Evolutionary conservation across 1,140 invertebrate genomes (phyloP), one percentile per base, ranked within the genome.

Genomic region (Drosophila biarmipes): DNA sequence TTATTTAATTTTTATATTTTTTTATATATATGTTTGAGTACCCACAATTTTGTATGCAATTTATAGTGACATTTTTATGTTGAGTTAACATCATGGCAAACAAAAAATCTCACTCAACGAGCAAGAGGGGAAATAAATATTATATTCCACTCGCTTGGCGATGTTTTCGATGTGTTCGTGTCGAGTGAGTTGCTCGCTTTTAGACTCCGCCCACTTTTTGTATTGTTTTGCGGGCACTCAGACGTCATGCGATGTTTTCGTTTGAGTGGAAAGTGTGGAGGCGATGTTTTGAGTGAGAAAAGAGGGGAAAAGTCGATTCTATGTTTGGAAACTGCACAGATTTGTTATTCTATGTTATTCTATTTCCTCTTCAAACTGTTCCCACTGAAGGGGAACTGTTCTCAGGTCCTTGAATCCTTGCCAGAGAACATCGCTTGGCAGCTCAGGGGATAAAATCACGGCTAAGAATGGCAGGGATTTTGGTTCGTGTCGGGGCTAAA

Each of bases 201-300:
- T 7, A 43, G 63, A 75, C 84, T 89, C 84, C 84, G 84, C 84
- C 84, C 81, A 84, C 64, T 80, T 89, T 89, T 72, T 40, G 78
- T 63, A 48, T 73, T 68, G 80, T 63, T 42, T 35, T 29, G 17
- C 40, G 27, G 31, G 29, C 27, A 48, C 62, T 54, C 54, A 24
- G 17, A 63, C 10, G 19, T 2, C n/a, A 14, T 46, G 67, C 67
- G 64, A 71, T 71, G 61, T 75, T 77, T 67, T 27, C 35, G 48
- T 43, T 52, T 77, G 80, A 80, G 80, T 80, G 73, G 17, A 54
- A 38, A 2, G 0, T 11, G 59, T 6, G 7, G 4, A 8, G 21
- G 69, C 67, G 35, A 73, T 61, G 61, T 66, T 66, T 57, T 58
- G 55, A 66, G 45, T 64, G 61, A 3, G 38, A 35, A 51, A 15